Evolutionary conservation across 2,113 vertebrate genomes (phyloP), one percentile per base, ranked within the genome.

Genomic region (Naja naja): DNA sequence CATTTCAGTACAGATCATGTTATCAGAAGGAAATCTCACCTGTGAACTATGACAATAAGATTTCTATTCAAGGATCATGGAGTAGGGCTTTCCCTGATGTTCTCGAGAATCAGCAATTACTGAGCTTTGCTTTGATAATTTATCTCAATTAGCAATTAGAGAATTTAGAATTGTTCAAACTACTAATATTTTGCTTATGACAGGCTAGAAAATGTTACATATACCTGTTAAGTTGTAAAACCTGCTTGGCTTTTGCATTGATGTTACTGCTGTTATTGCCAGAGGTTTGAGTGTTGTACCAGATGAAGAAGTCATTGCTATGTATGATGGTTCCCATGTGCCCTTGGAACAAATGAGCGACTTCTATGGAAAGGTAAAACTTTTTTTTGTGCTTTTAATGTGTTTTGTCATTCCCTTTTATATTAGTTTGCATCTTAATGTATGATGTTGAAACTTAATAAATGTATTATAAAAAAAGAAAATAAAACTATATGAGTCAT

Each of bases 271-370:
- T 96, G 1, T 94, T 93, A 69, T 97, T 93, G 95, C 60, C 94
- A 99, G 99, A 97, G 99, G 99, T 94, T 98, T 99, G 96, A 97
- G 98, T 23, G 98, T 99, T 60, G 99, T 99, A 81, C 97, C 98
- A 0, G 99, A 99, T 56, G 98, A 99, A 91, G 99, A 99, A 96
- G 99, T 99, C 43, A 98, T 99, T 90, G 99, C 99, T 81, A 99
- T 99, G 99, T 99, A 99, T 4, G 99, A 99, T 96, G 99, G 99
- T 11, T 98, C 97, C 45, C 99, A 99, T 0, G 98, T 99, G 30
- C 99, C 99, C 89, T 96, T 99, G 91, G 99, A 99, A 92, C 99
- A 98, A 95, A 99, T 99, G 99, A 99, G 99, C 55, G 99, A 99
- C 97, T 99, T 99, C 90, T 99, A 99, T 86, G 99, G 99, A 94